Conservation (phyloP, 2,113 vertebrate species). For the Bujurquina vittata region DNA sequence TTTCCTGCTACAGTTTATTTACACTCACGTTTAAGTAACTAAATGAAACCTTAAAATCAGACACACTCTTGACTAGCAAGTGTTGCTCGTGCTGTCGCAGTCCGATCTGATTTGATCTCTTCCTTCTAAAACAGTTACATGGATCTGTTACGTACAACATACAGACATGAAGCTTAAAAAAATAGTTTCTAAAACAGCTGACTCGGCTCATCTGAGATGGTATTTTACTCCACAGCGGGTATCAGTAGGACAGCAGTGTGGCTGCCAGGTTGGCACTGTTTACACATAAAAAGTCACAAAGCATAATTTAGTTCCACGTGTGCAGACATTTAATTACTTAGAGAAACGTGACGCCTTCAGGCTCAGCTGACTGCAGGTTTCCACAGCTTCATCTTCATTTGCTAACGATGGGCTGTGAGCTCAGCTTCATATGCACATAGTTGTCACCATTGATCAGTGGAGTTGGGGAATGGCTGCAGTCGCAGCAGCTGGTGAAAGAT, state of each 20-base stretch:
- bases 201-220: too few species aligned
- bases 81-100: too few species aligned
- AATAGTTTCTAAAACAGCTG: too few species aligned
- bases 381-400: background rate
- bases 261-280: background rate
- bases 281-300: background rate
- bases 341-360: background rate
- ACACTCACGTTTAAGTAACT: background rate
- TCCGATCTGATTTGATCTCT: too few species aligned
- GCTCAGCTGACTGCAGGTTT: background rate
- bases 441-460: background rate
- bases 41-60: background rate
- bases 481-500: too few species aligned
- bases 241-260: background rate
- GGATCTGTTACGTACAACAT: too few species aligned
- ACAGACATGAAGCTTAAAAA: too few species aligned
- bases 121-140: too few species aligned
- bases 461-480: background rate
- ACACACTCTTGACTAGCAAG: background rate
- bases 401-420: background rate
- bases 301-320: background rate
- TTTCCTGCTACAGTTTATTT: background rate
- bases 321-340: background rate
- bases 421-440: background rate
- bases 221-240: too few species aligned